These are phyloP conservation scores for Carapus acus DNA, from an alignment of 2,797 vertebrate genomes.

Conservation along the genomic window DNA sequence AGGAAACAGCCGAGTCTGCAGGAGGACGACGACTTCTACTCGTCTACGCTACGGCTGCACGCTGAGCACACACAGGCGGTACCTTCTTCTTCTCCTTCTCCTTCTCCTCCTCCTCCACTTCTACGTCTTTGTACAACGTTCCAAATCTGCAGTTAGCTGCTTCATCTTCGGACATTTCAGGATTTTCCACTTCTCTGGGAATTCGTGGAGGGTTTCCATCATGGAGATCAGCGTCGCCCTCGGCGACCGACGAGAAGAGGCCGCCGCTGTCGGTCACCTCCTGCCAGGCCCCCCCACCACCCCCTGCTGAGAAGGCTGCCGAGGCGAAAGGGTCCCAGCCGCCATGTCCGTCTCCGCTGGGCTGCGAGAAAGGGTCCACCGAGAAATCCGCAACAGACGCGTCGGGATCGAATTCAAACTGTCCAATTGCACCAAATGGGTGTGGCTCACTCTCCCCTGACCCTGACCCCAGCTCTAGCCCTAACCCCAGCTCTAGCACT, in stretches of 20 bases:
- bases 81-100: constrained; percentile 94
- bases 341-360: constrained; percentile 3
- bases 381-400: constrained; percentile 7
- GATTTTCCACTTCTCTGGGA: constrained; percentile 84
- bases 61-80: constrained; percentile 60
- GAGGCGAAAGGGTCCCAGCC: constrained; percentile 67
- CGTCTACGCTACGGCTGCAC: constrained; percentile 61
- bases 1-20: too few species aligned
- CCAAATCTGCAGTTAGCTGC: constrained; percentile 92
- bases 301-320: constrained; percentile 46
- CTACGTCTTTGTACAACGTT: constrained; percentile 91
- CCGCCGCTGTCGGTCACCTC: constrained; percentile 58
- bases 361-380: constrained; percentile 18
- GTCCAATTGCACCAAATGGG: constrained; percentile 1
- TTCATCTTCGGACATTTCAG: constrained; percentile 97
- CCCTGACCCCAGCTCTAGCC: constrained; percentile 8
- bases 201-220: constrained; percentile 62
- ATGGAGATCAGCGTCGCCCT: constrained; percentile 47
- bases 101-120: constrained; percentile 91
- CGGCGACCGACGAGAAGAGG: constrained; percentile 59
- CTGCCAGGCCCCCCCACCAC: constrained; percentile 63
- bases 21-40: too few species aligned
- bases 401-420: constrained; percentile 17
- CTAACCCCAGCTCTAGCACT: not conserved
- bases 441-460: too few species aligned